A percentile compares a stretch with the other conserved stretches of the same genome.
Evolutionary conservation across 2,113 vertebrate genomes (phyloP).

Genomic region (Cololabis saira): DNA sequence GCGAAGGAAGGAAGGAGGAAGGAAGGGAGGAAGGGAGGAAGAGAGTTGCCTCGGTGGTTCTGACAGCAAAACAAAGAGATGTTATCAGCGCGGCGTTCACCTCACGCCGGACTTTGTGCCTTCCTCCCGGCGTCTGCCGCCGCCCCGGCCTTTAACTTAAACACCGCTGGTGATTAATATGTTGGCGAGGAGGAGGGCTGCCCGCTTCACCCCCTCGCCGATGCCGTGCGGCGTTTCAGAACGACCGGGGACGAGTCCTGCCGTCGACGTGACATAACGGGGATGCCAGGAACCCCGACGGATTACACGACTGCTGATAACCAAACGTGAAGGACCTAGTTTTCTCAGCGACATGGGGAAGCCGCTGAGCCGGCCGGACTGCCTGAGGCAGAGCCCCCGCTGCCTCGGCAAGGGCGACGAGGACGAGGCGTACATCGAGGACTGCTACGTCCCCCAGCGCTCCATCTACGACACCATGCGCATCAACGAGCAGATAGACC

Average conservation of each 20-base stretch:
- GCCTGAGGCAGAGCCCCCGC: slow-evolving; percentile 94
- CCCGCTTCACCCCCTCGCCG: slow-evolving; percentile 51
- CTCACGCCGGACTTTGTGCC: slow-evolving; percentile 60
- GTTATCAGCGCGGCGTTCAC: slow-evolving; percentile 45
- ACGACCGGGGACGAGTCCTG: slow-evolving; percentile 59
- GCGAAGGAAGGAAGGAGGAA: slow-evolving; percentile 48
- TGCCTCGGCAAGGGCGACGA: slow-evolving; percentile 97
- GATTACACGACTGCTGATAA: slow-evolving; percentile 39
- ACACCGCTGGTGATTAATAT: slow-evolving; percentile 77
- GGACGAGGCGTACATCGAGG: slow-evolving; percentile 97
- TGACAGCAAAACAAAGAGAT: slow-evolving; percentile 63
- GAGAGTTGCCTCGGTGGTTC: slow-evolving; percentile 32
- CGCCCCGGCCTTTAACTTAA: slow-evolving; percentile 57
- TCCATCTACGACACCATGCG: slow-evolving; percentile 99
- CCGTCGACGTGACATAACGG: slow-evolving; percentile 71
- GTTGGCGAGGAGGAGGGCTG: slow-evolving; percentile 64
- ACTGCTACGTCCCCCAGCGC: slow-evolving; percentile 98
- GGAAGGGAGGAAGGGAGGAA: slow-evolving; percentile 32
- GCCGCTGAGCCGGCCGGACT: slow-evolving; percentile 97
- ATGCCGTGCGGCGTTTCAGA: slow-evolving; percentile 62
- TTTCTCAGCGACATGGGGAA: slow-evolving; percentile 88
- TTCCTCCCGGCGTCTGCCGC: slow-evolving; percentile 26
- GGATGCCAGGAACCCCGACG: not conserved
- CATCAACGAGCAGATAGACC: slow-evolving; percentile 99
- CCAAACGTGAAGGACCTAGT: slow-evolving; percentile 39